Base-by-base conservation (phyloP, 2,888 invertebrate genomes). In the Epinotia demarniana region DNA sequence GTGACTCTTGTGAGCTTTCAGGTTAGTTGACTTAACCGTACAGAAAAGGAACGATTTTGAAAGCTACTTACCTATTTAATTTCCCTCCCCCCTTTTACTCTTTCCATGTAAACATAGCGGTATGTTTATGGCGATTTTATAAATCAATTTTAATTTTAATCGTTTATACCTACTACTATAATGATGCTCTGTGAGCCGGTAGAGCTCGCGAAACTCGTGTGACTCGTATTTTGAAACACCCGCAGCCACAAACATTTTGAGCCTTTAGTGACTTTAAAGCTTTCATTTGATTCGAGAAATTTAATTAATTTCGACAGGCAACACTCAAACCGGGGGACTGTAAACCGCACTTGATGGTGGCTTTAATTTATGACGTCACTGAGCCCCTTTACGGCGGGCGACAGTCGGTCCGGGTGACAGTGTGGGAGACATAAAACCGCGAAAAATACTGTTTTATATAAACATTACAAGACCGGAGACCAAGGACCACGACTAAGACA, bases 321-420 rank as follows among this genome's bases (percentile, higher is more conserved):
- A 66, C 58, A 62, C 19, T 39, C 71, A 46, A 16, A 18, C 43
- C 64, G 49, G 19, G 53, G 60, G 39, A 39, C 71, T 57, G 46
- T 73, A 67, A 73, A 73, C 67, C 73, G 39, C 73, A 60, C 46
- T 72, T 64, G 55, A 46, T 33, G 49, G 53, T n/a, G 55, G 67
- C 61, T 73, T 73, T 68, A 73, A 73, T 73, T 73, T 73, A 73
- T 73, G 67, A 55, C 73, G 23, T 55, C 60, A 39, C 60, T 53
- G 53, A 53, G 49, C 67, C 53, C 72, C 72, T 66, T 60, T 73
- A 60, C 43, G 33, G 53, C 18, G 33, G 66, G 57, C 61, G 67
- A 73, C 73, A 23, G 72, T 64, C 58, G 27, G 57, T 4, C 73
- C 61, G 4, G 4, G 73, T 67, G 67, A 12, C 39, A 19, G 57